phyloP scores from a whole-genome alignment of 2,797 vertebrate genomes.

The Myripristis murdjan region DNA sequence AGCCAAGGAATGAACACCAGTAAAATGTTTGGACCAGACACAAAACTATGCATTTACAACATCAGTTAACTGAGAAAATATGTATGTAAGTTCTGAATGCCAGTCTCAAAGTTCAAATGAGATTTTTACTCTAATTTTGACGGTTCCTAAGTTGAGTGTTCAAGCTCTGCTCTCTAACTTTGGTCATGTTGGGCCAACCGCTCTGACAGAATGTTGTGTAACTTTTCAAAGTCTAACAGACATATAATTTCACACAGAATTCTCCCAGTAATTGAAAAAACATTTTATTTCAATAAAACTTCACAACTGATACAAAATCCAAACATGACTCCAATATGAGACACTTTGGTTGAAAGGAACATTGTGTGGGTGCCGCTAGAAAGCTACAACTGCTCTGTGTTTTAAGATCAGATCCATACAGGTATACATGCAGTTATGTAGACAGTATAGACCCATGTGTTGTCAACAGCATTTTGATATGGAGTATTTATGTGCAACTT shows the following conservation, averaged over 20 bases:
- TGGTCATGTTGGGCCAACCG: too few species aligned
- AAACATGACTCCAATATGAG: slow-evolving; percentile 38
- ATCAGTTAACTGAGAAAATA: too few species aligned
- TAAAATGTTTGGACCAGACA: too few species aligned
- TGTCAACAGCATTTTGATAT: slow-evolving; percentile 1
- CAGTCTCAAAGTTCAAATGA: too few species aligned
- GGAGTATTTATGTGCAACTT: slow-evolving; percentile 20
- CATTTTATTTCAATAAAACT: slow-evolving; percentile 70
- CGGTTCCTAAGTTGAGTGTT: too few species aligned
- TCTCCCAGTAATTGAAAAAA: slow-evolving; percentile 46
- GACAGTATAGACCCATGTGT: slow-evolving; percentile 16
- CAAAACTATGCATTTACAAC: too few species aligned
- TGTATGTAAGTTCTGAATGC: too few species aligned
- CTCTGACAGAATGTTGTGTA: background rate
- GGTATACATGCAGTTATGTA: background rate
- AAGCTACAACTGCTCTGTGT: background rate
- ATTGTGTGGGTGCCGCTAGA: slow-evolving; percentile 16
- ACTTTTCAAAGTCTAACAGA: background rate
- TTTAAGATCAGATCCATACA: slow-evolving; percentile 7
- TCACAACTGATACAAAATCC: slow-evolving; percentile 55
- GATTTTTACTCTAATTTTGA: too few species aligned
- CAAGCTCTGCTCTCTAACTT: too few species aligned
- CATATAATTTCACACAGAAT: slow-evolving; percentile 1
- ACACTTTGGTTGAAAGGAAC: slow-evolving; percentile 35
- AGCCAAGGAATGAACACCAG: too few species aligned